Conservation (phyloP, 1,140 invertebrate species). For the Ectropis grisescens region DNA sequence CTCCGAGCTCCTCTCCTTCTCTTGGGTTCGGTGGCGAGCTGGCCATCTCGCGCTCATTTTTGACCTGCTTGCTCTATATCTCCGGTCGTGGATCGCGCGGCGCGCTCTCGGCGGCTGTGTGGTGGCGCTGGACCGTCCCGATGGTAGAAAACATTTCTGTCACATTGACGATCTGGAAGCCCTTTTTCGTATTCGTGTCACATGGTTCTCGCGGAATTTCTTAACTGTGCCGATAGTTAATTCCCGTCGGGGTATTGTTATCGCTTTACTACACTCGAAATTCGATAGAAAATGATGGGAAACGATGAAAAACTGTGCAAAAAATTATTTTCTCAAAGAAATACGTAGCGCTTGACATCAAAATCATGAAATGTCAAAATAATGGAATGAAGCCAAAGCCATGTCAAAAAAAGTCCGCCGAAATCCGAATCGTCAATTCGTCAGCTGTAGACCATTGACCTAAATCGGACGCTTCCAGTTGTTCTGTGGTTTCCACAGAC, state of each 20-base stretch:
- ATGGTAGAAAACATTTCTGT: constrained; percentile 70
- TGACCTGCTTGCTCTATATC: constrained; percentile 57
- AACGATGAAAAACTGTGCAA: constrained; percentile 37
- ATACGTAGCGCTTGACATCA: constrained; percentile 70
- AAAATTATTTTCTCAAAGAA: constrained; percentile 54
- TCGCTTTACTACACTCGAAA: constrained; percentile 22
- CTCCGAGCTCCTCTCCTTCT: constrained; percentile 58
- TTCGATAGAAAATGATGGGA: constrained; percentile 31
- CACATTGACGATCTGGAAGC: constrained; percentile 68
- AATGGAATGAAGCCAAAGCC: constrained; percentile 67
- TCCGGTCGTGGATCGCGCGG: constrained; percentile 52
- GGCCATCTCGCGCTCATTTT: constrained; percentile 70
- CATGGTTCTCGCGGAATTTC: constrained; percentile 62
- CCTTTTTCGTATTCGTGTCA: constrained; percentile 69
- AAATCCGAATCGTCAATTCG: too few species aligned
- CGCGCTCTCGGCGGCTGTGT: constrained; percentile 36
- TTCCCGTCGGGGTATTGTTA: constrained; percentile 11
- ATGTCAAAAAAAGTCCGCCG: constrained; percentile 66
- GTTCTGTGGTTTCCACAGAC: too few species aligned
- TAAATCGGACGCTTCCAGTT: constrained; percentile 11
- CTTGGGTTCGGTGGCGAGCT: constrained; percentile 66
- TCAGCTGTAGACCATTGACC: constrained; percentile 25
- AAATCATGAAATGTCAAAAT: constrained; percentile 69
- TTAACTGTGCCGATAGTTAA: constrained; percentile 23
- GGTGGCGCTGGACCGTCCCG: constrained; percentile 49